A percentile compares a stretch with the other conserved stretches of the same genome.
Evolutionary conservation across 2,797 vertebrate genomes (phyloP).

Genomic region (Sparidentex hasta): DNA sequence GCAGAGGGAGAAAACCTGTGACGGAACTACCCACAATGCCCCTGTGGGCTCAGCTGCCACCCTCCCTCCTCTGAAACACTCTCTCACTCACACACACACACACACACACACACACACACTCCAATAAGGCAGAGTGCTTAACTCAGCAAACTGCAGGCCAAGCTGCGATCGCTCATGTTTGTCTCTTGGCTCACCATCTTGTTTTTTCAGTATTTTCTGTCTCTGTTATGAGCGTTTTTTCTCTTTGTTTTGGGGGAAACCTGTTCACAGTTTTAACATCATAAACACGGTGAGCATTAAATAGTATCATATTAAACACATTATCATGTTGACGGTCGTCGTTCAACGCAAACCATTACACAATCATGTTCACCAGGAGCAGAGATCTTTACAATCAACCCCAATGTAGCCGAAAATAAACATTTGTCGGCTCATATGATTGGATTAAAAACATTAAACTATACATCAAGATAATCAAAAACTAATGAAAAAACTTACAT

Average conservation of each 20-base stretch:
- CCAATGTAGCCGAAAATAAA: too few relatives aligned
- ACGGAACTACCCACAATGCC: conserved; percentile 74
- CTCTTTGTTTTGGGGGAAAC: not conserved
- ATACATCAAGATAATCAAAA: too few relatives aligned
- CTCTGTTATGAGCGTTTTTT: not conserved
- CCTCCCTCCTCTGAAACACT: conserved; percentile 35
- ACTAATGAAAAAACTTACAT: too few relatives aligned
- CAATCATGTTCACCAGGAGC: too few relatives aligned
- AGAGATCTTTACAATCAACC: not conserved
- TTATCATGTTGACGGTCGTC: too few relatives aligned
- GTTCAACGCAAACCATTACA: not conserved
- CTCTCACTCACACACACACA: not conserved
- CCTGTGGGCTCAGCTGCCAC: conserved; percentile 52
- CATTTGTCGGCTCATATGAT: not conserved
- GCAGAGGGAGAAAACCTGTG: conserved; percentile 56
- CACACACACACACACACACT: conserved; percentile 27
- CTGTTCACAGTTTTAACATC: not conserved
- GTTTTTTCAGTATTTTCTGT: conserved; percentile 41
- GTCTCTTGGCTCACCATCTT: conserved; percentile 35
- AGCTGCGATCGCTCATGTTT: conserved; percentile 57
- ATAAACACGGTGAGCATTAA: not conserved
- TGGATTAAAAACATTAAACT: not conserved
- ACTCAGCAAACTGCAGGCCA: conserved; percentile 67
- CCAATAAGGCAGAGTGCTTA: conserved; percentile 67
- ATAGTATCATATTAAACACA: not conserved